phyloP scores from a whole-genome alignment of 2,113 vertebrate genomes.

The Strix aluco region DNA sequence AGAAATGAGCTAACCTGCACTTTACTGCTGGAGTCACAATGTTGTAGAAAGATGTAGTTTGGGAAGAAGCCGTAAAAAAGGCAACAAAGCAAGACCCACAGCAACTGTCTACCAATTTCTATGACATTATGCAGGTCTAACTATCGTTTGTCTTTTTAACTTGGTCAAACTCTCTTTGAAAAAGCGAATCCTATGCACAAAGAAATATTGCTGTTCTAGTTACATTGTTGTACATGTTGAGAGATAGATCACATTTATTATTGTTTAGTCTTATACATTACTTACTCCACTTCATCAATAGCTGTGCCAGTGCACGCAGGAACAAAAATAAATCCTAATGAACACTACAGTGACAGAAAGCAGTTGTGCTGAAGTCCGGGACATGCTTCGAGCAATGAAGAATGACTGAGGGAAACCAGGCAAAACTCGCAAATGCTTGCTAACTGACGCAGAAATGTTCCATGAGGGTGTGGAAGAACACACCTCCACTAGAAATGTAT shows the following conservation, averaged over 20 bases:
- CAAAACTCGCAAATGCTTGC: neutral
- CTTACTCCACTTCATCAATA: neutral
- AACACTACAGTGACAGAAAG: neutral
- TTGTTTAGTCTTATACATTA: neutral
- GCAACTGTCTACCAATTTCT: neutral
- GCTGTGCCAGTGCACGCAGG: neutral
- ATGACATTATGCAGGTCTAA: neutral
- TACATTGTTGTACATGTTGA: neutral
- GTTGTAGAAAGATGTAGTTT: neutral
- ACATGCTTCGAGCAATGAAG: neutral
- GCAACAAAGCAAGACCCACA: neutral
- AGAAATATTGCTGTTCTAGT: neutral
- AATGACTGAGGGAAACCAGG: neutral
- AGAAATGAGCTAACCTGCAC: neutral
- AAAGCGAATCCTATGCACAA: neutral
- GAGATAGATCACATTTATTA: neutral
- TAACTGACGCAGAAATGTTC: neutral
- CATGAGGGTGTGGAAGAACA: neutral
- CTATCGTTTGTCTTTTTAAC: neutral
- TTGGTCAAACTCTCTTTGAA: neutral
- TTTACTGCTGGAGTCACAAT: neutral
- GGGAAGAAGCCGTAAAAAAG: neutral
- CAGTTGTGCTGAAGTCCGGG: neutral
- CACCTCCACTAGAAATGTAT: neutral
- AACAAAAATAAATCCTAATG: constrained; percentile 17